Percentiles rank a stretch among this genome's conserved stretches.
These are phyloP conservation scores for Diorhabda carinulata DNA, from an alignment of 1,140 invertebrate genomes.

Conservation along the genomic window DNA sequence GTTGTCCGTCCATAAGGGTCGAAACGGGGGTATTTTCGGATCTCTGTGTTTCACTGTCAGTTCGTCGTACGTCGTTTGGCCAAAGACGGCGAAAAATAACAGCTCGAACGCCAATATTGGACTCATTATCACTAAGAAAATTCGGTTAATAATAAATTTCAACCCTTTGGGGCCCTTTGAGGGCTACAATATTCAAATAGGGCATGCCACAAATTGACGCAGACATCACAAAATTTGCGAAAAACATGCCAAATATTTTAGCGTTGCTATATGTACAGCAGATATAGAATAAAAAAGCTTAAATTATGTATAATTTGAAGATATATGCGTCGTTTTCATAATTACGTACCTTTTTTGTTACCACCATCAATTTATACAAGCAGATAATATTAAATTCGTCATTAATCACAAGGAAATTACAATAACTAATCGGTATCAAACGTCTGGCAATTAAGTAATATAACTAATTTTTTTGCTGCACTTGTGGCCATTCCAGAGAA, in stretches of 20 bases:
- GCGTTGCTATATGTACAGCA: not conserved
- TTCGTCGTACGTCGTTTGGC: conserved; percentile 86
- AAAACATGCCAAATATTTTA: conserved; percentile 12
- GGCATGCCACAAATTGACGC: conserved; percentile 18
- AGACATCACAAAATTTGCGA: conserved; percentile 15
- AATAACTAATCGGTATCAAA: too few species aligned
- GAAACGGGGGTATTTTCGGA: conserved; percentile 27
- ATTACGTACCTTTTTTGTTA: too few species aligned
- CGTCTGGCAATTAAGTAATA: too few species aligned
- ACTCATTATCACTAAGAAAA: conserved; percentile 70
- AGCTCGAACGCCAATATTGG: conserved; percentile 91
- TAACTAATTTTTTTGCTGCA: too few species aligned
- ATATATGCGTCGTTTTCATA: too few species aligned
- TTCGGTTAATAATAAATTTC: conserved; percentile 6
- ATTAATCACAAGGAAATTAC: too few species aligned
- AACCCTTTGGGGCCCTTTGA: not conserved
- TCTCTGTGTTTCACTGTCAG: conserved; percentile 60
- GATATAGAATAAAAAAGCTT: too few species aligned
- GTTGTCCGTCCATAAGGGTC: conserved; percentile 72
- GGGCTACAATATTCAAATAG: conserved; percentile 3
- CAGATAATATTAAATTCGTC: too few species aligned
- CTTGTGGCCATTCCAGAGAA: too few species aligned
- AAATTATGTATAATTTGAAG: too few species aligned
- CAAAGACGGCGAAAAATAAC: conserved; percentile 97
- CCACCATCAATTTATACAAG: too few species aligned